phyloP scores from a whole-genome alignment of 2,797 vertebrate genomes.

The Phataginus tricuspis region DNA sequence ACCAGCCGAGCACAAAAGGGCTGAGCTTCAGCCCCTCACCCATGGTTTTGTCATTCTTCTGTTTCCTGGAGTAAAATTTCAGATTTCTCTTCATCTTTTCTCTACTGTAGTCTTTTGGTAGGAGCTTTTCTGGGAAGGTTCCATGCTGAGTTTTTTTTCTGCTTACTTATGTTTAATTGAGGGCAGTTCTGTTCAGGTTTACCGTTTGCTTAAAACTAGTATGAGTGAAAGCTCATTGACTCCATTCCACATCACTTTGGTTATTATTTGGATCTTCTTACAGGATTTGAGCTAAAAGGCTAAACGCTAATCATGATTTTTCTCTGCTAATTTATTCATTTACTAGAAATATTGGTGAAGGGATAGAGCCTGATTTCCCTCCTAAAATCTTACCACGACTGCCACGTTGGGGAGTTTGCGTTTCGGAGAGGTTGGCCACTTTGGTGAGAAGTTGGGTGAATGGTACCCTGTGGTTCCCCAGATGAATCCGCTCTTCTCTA shows the following conservation, averaged over 20 bases:
- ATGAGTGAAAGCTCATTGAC: neutral
- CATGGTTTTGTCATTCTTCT: conserved; percentile 52
- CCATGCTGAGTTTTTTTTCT: conserved; percentile 62
- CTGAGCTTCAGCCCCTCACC: neutral
- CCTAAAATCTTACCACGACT: neutral
- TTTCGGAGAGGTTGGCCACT: neutral
- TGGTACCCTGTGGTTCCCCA: neutral
- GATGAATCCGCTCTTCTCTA: neutral
- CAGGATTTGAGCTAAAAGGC: neutral
- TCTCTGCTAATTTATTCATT: neutral
- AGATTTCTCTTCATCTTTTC: conserved; percentile 57
- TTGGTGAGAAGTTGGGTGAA: neutral
- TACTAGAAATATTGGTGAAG: neutral
- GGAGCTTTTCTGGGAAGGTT: conserved; percentile 66
- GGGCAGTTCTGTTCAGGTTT: conserved; percentile 14
- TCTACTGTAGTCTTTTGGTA: conserved; percentile 5
- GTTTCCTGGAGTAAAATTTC: conserved; percentile 49
- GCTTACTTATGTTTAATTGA: conserved; percentile 52
- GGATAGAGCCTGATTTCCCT: neutral
- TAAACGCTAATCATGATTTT: neutral
- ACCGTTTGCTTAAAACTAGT: conserved; percentile 51
- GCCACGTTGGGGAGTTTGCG: neutral
- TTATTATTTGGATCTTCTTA: neutral
- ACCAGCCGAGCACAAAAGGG: conserved; percentile 61
- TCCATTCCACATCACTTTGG: neutral